Evolutionary conservation across 2,113 vertebrate genomes (phyloP), one percentile per base, ranked within the genome.

Genomic region (Picathartes gymnocephalus): DNA sequence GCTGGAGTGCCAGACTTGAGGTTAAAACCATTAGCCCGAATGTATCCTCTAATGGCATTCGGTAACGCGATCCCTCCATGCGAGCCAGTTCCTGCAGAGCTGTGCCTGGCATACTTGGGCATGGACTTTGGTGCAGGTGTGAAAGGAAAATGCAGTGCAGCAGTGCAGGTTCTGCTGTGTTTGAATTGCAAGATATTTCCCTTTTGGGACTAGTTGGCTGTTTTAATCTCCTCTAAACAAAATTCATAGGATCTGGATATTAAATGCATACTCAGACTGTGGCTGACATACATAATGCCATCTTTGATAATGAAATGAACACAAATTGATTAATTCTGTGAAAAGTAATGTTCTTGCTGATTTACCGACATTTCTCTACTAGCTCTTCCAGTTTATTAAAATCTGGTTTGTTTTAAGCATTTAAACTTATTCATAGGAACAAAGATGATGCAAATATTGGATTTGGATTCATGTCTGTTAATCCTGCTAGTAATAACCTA

Each of bases 381-480:
- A 28, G 44, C 54, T 90, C 30, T 66, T 73, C 76, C 68, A 47
- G 58, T 42, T 16, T 28, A 70, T 24, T 71, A 79, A 82, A 68
- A 69, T 70, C 64, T 66, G 88, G 23, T 72, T 85, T 86, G 40
- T 58, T 91, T 89, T 84, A 93, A 90, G 39, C 70, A 86, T 92
- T 86, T 92, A 48, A 90, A 71, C 37, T 70, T 80, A 62, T 35
- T 33, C 25, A 17, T 25, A 83, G 88, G 83, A 95, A 71, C 68
- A 88, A 71, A 95, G 92, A 71, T 60, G 61, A 88, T 93, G 86
- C 80, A 96, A 95, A 95, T 95, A 54, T 0, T 73, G 64, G 31
- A 88, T 94, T 90, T 92, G 40, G 86, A 90, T 90, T 81, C n/a
- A 44, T 77, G 16, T 39, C 40, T 88, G 84, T 88, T 93, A 82